Evolutionary conservation across 1,140 invertebrate species (phyloP).

Genomic region (Neodiprion lecontei): DNA sequence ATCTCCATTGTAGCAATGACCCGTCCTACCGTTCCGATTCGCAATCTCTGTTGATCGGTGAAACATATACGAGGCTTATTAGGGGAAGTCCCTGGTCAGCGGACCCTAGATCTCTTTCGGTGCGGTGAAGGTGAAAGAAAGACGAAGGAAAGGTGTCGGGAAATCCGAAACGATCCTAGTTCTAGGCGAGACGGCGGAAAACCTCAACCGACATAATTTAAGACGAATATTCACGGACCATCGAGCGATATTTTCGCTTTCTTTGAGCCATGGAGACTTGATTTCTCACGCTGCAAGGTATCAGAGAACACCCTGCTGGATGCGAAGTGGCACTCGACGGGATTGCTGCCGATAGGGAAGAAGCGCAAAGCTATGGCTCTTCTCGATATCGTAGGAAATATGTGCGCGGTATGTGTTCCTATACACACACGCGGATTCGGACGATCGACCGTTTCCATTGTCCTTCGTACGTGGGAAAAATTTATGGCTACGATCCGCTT

Average conservation of each 20-base stretch:
- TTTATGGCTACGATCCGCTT: background rate
- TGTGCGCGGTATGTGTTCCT: background rate
- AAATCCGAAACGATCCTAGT: background rate
- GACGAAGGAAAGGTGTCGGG: background rate
- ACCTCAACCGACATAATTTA: background rate
- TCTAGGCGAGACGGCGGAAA: background rate
- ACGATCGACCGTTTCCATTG: background rate
- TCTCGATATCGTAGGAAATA: background rate
- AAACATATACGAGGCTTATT: background rate
- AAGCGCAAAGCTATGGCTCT: background rate
- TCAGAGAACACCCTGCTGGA: background rate
- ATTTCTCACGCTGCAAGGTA: background rate
- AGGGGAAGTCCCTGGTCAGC: background rate
- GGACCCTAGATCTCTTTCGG: background rate
- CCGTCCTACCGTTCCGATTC: background rate
- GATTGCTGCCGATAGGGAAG: no score
- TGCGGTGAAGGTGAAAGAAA: background rate
- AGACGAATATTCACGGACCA: background rate
- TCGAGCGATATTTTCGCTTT: no score
- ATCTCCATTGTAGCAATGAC: constrained; percentile 4
- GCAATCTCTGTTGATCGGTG: background rate
- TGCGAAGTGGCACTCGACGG: background rate
- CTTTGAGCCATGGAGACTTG: background rate
- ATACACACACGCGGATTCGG: background rate
- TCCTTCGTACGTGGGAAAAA: background rate